Conservation (phyloP, 1,140 invertebrate species). For the Pristionchus pacificus region DNA sequence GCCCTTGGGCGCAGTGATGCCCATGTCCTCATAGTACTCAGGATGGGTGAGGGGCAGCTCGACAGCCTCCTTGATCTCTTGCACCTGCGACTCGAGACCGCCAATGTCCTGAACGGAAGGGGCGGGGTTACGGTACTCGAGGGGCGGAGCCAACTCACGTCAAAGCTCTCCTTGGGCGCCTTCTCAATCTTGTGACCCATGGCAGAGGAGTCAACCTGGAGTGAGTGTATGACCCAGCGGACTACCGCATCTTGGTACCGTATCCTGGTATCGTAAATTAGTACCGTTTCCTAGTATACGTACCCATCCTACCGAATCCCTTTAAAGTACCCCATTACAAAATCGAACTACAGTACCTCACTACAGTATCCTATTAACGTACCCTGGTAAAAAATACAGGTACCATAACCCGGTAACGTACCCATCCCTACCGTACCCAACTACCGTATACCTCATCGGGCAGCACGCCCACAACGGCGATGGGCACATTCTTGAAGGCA, state of each 20-base stretch:
- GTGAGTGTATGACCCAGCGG: not conserved
- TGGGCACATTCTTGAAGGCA: slow-evolving; percentile 42
- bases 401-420: too few species aligned
- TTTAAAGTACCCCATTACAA: too few species aligned
- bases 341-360: too few species aligned
- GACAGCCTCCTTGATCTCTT: slow-evolving; percentile 47
- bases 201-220: slow-evolving; percentile 34
- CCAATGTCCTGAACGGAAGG: slow-evolving; percentile 34
- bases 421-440: too few species aligned
- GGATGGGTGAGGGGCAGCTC: slow-evolving; percentile 48
- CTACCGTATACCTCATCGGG: too few species aligned
- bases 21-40: slow-evolving; percentile 51
- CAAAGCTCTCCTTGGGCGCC: slow-evolving; percentile 46
- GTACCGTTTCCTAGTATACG: too few species aligned
- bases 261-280: too few species aligned
- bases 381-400: too few species aligned
- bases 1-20: slow-evolving; percentile 46
- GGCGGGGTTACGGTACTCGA: not conserved
- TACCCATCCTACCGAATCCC: too few species aligned
- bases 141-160: not conserved
- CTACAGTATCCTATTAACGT: too few species aligned
- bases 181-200: slow-evolving; percentile 42
- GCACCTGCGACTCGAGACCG: slow-evolving; percentile 42
- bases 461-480: slow-evolving; percentile 44
- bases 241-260: not conserved